Base-by-base conservation (phyloP, 2,888 invertebrate genomes). In the Leptopilina drosophilae region DNA sequence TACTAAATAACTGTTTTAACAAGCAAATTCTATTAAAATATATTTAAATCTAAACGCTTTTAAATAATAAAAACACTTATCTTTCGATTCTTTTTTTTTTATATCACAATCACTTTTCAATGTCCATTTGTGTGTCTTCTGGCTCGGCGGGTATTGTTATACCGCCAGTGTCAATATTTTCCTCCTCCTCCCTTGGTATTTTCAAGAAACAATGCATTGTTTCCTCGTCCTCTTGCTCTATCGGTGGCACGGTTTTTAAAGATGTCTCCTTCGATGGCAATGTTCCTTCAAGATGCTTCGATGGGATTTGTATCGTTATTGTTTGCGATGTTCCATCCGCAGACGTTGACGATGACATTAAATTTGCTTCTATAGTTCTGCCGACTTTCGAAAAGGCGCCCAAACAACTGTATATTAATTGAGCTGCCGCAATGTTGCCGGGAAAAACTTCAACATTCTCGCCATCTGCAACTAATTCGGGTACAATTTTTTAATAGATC, bases 91-190 rank as follows among this genome's bases (percentile, higher is more conserved):
- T 49, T 49, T 49, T 49, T 49, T 49, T 9, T 62, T 20, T 49
- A 42, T 62, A 62, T 62, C 62, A 62, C 62, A 62, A 62, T 62
- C 62, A 62, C 62, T 15, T 62, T 62, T 62, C 62, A 62, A 62
- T 62, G 15, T 62, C 9, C 62, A 62, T 62, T 62, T 62, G 62
- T 62, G n/a, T 62, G 1, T 62, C 62, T 20, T 89, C 90, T 33
- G 91, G 90, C 81, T 92, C 93, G 7, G 93, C 94, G 1, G 94
- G 94, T 82, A 94, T 94, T 40, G 94, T 94, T 82, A 94, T 93
- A 40, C 94, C 94, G 20, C 94, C 94, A 3, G 93, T 93, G 84
- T 94, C 94, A 66, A 93, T 92, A 79, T 92, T 92, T 81, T 91
- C 91, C 83, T 93, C 93, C 78, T 93, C 92, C 67, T 91, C 90